Conservation (phyloP, 2,797 vertebrate species). For the Pseudochromis fuscus region DNA sequence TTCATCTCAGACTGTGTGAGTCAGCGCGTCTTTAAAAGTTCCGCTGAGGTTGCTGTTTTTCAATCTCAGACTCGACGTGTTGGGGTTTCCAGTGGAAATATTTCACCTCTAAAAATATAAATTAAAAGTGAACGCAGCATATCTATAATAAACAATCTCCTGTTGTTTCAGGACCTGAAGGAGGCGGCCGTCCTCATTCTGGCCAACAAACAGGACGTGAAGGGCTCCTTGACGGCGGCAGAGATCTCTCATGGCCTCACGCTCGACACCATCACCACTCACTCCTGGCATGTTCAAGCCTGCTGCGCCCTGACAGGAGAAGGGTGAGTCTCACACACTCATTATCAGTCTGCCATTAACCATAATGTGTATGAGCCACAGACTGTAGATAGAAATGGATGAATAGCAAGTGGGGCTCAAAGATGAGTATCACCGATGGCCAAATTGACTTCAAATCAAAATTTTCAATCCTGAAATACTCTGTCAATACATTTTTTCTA, state of each 20-base stretch:
- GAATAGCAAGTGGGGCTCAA: no score
- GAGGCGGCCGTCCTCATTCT: constrained; percentile 87
- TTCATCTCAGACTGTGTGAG: constrained; percentile 15
- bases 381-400: no score
- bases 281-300: constrained; percentile 90
- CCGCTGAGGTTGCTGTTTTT: constrained; percentile 28
- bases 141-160: background rate
- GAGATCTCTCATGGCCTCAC: constrained; percentile 89
- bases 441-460: no score
- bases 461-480: no score
- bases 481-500: no score
- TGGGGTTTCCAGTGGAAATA: background rate
- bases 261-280: constrained; percentile 86
- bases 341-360: background rate
- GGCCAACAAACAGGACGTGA: constrained; percentile 92
- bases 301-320: constrained; percentile 91
- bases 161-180: constrained; percentile 82
- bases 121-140: background rate
- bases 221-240: constrained; percentile 86
- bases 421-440: no score
- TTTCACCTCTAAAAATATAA: background rate
- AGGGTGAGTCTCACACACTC: constrained; percentile 81
- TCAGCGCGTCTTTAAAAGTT: constrained; percentile 41
- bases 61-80: background rate
- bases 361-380: constrained; percentile 1